Conservation (phyloP, 2,113 vertebrate genomes). For the Oceanodroma tethys region DNA sequence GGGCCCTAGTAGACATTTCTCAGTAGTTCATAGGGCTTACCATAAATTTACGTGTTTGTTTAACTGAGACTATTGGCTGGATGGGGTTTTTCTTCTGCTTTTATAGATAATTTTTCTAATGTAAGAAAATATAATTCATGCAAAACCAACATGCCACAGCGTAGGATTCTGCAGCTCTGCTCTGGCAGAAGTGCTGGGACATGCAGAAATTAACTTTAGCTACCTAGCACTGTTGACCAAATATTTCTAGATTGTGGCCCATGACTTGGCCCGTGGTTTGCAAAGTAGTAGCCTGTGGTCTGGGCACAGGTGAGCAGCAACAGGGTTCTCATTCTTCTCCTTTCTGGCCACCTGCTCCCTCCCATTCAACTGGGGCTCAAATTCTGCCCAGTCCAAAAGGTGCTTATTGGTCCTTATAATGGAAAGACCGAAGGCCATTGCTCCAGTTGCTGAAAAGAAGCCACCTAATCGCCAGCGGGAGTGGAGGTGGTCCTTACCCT, state of each 20-base stretch:
- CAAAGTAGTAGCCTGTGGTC: neutral
- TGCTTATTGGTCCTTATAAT: neutral
- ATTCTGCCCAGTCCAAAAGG: neutral
- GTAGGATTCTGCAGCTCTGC: neutral
- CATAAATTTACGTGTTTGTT: neutral
- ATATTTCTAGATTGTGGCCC: neutral
- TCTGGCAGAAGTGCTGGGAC: neutral
- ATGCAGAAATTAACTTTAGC: neutral
- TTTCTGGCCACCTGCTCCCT: neutral
- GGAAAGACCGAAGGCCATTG: neutral
- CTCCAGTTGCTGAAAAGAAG: neutral
- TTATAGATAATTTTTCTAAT: neutral
- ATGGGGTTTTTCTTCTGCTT: neutral
- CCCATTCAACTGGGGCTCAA: neutral
- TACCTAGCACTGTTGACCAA: neutral
- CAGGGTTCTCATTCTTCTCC: neutral
- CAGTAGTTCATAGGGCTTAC: neutral
- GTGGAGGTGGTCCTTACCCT: neutral
- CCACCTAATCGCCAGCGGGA: neutral
- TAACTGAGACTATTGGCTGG: neutral
- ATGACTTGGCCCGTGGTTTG: neutral
- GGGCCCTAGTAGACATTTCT: constrained; percentile 1
- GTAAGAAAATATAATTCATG: neutral
- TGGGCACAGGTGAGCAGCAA: neutral
- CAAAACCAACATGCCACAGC: neutral